phyloP scores from a whole-genome alignment of 2,113 vertebrate genomes.

The Alligator sinensis region DNA sequence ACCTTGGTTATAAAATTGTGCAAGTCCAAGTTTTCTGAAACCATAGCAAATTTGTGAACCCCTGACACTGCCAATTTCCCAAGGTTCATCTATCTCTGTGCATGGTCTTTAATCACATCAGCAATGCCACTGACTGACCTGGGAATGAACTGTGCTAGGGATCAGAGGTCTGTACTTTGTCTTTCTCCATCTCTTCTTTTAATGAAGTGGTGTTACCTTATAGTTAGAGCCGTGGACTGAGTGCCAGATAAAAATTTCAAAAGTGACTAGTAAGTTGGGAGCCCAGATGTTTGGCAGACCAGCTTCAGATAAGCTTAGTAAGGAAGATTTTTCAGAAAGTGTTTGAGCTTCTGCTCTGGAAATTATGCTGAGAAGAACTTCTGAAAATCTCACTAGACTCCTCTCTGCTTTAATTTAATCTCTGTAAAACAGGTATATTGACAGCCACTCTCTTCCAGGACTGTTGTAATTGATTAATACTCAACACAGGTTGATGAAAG shows the following conservation, averaged over 20 bases:
- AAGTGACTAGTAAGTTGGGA: not conserved
- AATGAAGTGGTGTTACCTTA: not conserved
- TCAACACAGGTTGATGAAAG: constrained; percentile 32
- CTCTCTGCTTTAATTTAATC: not conserved
- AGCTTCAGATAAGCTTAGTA: not conserved
- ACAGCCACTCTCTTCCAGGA: constrained; percentile 24
- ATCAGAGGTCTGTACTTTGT: not conserved
- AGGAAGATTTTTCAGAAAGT: not conserved
- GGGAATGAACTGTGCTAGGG: not conserved
- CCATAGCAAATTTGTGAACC: not conserved
- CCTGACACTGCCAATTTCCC: not conserved
- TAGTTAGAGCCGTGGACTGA: not conserved
- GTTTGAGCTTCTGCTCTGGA: not conserved
- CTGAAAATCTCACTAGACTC: not conserved
- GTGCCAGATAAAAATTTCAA: not conserved
- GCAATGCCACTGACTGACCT: not conserved
- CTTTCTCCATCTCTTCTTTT: not conserved
- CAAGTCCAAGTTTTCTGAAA: not conserved
- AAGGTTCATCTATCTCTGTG: not conserved
- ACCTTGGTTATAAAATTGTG: not conserved
- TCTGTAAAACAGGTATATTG: constrained; percentile 31
- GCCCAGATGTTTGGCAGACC: not conserved
- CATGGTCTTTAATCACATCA: not conserved
- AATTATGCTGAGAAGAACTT: not conserved
- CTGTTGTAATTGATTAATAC: constrained; percentile 54